These are phyloP conservation scores for Ommatoiulus sabulosus DNA, from an alignment of 2,888 invertebrate genomes.

Conservation along the genomic window DNA sequence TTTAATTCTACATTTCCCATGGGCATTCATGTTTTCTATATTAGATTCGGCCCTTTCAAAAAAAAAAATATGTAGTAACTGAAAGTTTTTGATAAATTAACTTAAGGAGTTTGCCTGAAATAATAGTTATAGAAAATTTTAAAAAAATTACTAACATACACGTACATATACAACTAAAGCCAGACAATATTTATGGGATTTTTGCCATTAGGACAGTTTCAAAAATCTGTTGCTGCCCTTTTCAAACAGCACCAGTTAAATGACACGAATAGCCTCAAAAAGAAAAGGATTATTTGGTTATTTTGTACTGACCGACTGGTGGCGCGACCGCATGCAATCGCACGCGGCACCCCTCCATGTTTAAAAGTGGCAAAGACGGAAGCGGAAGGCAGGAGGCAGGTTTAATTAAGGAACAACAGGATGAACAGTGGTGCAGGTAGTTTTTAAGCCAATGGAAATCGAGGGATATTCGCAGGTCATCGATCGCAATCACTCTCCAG, in stretches of 20 bases:
- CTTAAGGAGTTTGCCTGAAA: too few relatives aligned
- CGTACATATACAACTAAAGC: too few relatives aligned
- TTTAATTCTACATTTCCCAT: too few relatives aligned
- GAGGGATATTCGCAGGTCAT: constrained; percentile 32
- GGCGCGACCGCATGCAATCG: constrained; percentile 15
- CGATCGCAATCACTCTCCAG: constrained; percentile 53
- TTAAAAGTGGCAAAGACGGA: constrained; percentile 22
- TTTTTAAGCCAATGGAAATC: constrained; percentile 1
- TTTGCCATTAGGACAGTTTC: not conserved
- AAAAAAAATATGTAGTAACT: too few relatives aligned
- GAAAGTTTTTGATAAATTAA: too few relatives aligned
- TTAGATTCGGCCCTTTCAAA: too few relatives aligned
- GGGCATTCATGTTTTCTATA: too few relatives aligned
- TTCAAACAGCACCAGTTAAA: not conserved
- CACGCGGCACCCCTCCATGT: constrained; percentile 13
- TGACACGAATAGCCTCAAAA: not conserved
- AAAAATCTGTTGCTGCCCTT: not conserved
- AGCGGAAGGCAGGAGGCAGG: constrained; percentile 50
- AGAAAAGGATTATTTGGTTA: not conserved
- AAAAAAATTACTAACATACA: too few relatives aligned
- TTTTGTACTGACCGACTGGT: constrained; percentile 16
- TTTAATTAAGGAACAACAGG: constrained; percentile 48
- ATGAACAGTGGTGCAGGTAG: constrained; percentile 52
- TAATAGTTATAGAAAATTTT: too few relatives aligned
- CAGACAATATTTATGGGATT: too few relatives aligned